phyloP scores from a whole-genome alignment of 2,113 vertebrate species.

The Dipodomys ordii region DNA sequence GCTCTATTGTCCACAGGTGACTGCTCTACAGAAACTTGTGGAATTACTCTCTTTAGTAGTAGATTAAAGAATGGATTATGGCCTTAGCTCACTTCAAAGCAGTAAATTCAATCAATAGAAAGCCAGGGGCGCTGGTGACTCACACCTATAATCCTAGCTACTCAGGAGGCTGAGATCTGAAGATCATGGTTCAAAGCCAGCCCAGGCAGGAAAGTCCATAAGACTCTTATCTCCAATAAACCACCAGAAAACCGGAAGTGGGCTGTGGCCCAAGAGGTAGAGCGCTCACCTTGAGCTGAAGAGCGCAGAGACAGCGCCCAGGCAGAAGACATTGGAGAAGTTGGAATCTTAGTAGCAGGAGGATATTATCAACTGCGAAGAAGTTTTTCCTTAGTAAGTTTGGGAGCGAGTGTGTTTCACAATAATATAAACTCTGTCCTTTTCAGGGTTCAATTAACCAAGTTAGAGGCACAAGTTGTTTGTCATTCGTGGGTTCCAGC shows the following conservation, averaged over 20 bases:
- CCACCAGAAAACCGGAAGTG: too few species aligned
- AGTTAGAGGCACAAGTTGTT: neutral
- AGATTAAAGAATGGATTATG: conserved; percentile 2
- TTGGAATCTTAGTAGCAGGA: conserved; percentile 22
- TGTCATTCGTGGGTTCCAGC: too few species aligned
- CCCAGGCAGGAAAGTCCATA: too few species aligned
- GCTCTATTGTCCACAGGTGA: neutral
- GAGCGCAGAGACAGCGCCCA: too few species aligned
- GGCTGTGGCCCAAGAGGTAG: too few species aligned
- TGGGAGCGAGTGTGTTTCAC: neutral
- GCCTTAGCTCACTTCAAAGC: conserved; percentile 41
- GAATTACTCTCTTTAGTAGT: neutral
- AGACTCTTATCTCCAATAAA: too few species aligned
- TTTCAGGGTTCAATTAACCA: neutral
- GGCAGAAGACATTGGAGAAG: neutral
- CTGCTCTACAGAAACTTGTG: neutral
- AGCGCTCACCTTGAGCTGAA: too few species aligned
- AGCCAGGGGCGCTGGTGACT: neutral
- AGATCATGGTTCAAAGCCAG: too few species aligned
- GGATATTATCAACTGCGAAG: conserved; percentile 7
- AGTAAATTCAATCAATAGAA: neutral
- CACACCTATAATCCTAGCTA: too few species aligned
- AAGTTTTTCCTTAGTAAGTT: conserved; percentile 1
- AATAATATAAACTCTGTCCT: neutral
- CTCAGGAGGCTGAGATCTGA: too few species aligned